These are phyloP conservation scores for Lampris incognitus DNA, from an alignment of 2,113 vertebrate genomes.

Conservation along the genomic window DNA sequence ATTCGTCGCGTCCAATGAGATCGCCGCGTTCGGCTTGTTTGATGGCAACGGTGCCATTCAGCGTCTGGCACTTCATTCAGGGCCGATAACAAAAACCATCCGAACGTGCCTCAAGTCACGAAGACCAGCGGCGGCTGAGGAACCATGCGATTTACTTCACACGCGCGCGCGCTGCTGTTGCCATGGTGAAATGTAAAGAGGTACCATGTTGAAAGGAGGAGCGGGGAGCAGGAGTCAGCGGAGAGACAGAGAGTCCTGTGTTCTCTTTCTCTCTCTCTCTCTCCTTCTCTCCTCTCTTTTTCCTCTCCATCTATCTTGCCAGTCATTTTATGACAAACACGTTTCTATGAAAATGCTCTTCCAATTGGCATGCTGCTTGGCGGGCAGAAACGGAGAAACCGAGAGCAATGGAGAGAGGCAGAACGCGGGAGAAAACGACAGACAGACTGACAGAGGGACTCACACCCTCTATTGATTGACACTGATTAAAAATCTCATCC, in stretches of 20 bases:
- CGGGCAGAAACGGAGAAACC: background rate
- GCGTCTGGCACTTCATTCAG: conserved; percentile 68
- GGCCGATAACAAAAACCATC: conserved; percentile 69
- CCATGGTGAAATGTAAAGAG: conserved; percentile 82
- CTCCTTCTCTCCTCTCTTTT: conserved; percentile 32
- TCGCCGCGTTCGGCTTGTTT: conserved; percentile 26
- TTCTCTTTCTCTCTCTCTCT: conserved; percentile 43
- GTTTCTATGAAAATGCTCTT: conserved; percentile 55
- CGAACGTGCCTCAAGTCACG: conserved; percentile 74
- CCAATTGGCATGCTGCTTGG: background rate
- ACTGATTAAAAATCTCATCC: conserved; percentile 38
- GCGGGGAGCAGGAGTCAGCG: conserved; percentile 67
- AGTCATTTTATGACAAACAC: conserved; percentile 53
- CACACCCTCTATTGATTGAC: conserved; percentile 22
- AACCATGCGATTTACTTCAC: conserved; percentile 66
- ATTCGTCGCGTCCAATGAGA: conserved; percentile 54
- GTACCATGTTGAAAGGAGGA: conserved; percentile 77
- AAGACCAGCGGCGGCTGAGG: conserved; percentile 61
- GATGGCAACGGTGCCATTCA: conserved; percentile 11
- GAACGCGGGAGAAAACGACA: conserved; percentile 10
- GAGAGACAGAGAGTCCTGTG: conserved; percentile 80
- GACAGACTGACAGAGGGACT: background rate
- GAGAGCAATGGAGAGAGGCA: background rate
- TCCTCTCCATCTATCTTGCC: conserved; percentile 35
- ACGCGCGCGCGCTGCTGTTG: conserved; percentile 63